These are phyloP conservation scores for Pseudomyrmex gracilis DNA, from an alignment of 1,140 invertebrate species.

Conservation along the genomic window DNA sequence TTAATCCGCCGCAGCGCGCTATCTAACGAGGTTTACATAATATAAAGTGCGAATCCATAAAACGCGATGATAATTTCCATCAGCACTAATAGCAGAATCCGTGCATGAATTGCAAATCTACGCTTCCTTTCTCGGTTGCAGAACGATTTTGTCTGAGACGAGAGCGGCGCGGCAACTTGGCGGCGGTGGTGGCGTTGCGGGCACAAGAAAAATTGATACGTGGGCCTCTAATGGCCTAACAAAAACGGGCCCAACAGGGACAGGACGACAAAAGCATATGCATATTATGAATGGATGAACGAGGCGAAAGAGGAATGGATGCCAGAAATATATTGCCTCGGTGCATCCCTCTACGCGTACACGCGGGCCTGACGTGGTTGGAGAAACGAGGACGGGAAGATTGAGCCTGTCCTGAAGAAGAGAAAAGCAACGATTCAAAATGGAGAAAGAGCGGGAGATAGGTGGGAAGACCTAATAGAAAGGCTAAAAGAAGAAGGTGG, in stretches of 20 bases:
- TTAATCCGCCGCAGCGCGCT: slow-evolving; percentile 43
- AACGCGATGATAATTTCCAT: not conserved
- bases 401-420: slow-evolving; percentile 38
- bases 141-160: slow-evolving; percentile 36
- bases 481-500: slow-evolving; percentile 61
- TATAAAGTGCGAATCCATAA: not conserved
- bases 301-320: slow-evolving; percentile 79
- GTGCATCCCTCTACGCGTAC: slow-evolving; percentile 78
- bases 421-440: slow-evolving; percentile 30
- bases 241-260: slow-evolving; percentile 80
- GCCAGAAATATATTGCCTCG: slow-evolving; percentile 81
- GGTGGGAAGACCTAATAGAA: not conserved
- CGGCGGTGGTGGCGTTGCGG: slow-evolving; percentile 57
- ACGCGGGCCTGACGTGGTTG: slow-evolving; percentile 54
- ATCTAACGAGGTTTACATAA: too few relatives aligned
- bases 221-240: slow-evolving; percentile 81
- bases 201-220: slow-evolving; percentile 83
- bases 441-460: slow-evolving; percentile 42
- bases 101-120: slow-evolving; percentile 42
- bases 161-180: slow-evolving; percentile 5
- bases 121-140: not conserved
- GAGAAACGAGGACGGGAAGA: slow-evolving; percentile 61
- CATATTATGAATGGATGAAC: slow-evolving; percentile 84
- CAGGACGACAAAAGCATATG: slow-evolving; percentile 81
- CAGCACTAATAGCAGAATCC: slow-evolving; percentile 16